Base-by-base conservation (phyloP, 2,113 vertebrate genomes). In the Copsychus sechellarum region DNA sequence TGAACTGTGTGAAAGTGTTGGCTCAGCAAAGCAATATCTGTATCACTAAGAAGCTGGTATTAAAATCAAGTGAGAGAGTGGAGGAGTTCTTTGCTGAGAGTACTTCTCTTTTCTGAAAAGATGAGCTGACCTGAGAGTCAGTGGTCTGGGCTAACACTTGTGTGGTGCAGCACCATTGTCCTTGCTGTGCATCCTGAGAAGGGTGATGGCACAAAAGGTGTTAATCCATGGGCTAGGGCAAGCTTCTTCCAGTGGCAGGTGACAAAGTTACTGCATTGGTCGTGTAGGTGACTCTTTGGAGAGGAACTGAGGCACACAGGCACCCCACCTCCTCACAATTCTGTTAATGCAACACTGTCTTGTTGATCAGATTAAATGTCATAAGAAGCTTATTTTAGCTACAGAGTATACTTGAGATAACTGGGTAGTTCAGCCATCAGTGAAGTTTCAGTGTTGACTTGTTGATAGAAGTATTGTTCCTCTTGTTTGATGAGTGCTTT, bases 371-470 rank as follows among this genome's bases (percentile, higher is more conserved):
- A 81, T 90, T 69, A 61, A 94, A 78, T 91, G 56, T 87, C 66
- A 21, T n/a, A 62, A 81, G 57, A 40, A 66, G 50, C n/a, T 85
- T 92, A 79, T 88, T 96, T 90, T 81, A 85, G 82, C 34, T 62
- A 34, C 24, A 38, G 58, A 54, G 23, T 70, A 33, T 86, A 69
- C 67, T 95, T 86, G 86, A 91, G 56, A 38, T 84, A 81, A 53
- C 85, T 76, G 45, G 10, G 36, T 82, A 60, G n/a, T 91, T 87
- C 54, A 88, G 56, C 58, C 33, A 57, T 84, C 53, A 81, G 29
- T 48, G 83, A 82, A 81, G 83, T 93, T 83, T 62, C 86, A 34
- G 4, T 80, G 61, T 85, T 94, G 81, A 54, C 40, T 89, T 92
- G 64, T 58, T 94, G 56, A 23, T 70, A 20, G 0, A 87, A 70